Evolutionary conservation across 2,888 invertebrate genomes (phyloP), one percentile per base, ranked within the genome.

Genomic region (Melipona beecheii): DNA sequence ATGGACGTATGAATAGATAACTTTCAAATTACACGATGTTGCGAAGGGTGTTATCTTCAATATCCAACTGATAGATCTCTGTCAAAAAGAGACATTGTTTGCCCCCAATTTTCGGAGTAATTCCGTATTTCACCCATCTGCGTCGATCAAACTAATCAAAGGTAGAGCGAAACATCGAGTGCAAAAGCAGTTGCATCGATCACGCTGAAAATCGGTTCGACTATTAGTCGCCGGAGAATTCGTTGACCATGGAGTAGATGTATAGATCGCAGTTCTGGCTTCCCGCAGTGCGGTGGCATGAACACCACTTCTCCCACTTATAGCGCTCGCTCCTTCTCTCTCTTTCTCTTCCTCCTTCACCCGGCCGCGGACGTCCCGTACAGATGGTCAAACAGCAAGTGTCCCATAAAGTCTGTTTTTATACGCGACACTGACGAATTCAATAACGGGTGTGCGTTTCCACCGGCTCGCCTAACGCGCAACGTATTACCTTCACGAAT

Each of bases 371-470:
- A 50, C 49, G 73, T 72, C 72, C 73, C 78, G 86, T 91, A 86
- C 93, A 93, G 93, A 93, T 93, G 93, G 93, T 86, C 89, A 90
- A 86, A 90, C 90, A 89, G 90, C 90, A 91, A 93, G 91, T 91
- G 91, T 92, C 93, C 92, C 91, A 90, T 93, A 93, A 93, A 93
- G 89, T 90, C 87, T 91, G 91, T 91, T 92, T 93, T 92, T 91
- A 91, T 91, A 90, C 86, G 88, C 86, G 86, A 89, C 87, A 87
- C 86, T 90, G 92, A 91, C 91, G 92, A 93, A 93, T 94, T 94
- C 92, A 93, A 94, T 94, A 93, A 92, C 87, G 86, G 86, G 83
- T 84, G 79, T 81, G 43, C 43, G 85, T 81, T 54, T 72, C 75
- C 79, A 43, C 82, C 82, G 83, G 81, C 84, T 79, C 31, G 87